These are phyloP conservation scores for Apis cerana DNA, from an alignment of 1,140 invertebrate species.

Conservation along the genomic window DNA sequence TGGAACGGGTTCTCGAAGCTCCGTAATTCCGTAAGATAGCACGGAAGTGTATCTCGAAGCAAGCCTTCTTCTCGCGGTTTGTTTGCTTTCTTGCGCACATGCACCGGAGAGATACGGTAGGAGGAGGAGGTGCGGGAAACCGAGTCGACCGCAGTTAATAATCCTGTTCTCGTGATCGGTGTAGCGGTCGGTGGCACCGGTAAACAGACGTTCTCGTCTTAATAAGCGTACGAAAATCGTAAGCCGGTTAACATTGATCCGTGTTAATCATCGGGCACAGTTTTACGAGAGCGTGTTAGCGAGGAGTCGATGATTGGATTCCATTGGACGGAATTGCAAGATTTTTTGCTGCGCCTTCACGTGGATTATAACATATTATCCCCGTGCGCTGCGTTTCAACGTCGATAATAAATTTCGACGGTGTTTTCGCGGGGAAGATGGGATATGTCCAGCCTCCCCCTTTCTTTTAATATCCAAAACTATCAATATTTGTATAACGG, in stretches of 20 bases:
- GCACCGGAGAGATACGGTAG: conserved; percentile 46
- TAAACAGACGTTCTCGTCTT: conserved; percentile 52
- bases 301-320: no score
- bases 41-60: conserved; percentile 17
- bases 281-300: neutral
- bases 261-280: neutral
- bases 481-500: no score
- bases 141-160: conserved; percentile 64
- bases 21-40: neutral
- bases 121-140: conserved; percentile 64
- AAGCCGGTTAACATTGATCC: conserved; percentile 11
- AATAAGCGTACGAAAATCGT: conserved; percentile 51
- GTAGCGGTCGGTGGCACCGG: conserved; percentile 38
- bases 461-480: no score
- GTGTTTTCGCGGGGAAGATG: no score
- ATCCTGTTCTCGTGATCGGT: conserved; percentile 59
- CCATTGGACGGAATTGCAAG: no score
- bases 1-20: conserved; percentile 3
- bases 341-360: no score
- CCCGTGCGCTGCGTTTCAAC: neutral
- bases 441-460: no score
- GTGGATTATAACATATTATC: no score
- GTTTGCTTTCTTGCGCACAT: conserved; percentile 54
- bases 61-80: conserved; percentile 16
- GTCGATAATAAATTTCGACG: no score